Conservation (phyloP, 2,888 invertebrate species). For the Arctia plantaginis region DNA sequence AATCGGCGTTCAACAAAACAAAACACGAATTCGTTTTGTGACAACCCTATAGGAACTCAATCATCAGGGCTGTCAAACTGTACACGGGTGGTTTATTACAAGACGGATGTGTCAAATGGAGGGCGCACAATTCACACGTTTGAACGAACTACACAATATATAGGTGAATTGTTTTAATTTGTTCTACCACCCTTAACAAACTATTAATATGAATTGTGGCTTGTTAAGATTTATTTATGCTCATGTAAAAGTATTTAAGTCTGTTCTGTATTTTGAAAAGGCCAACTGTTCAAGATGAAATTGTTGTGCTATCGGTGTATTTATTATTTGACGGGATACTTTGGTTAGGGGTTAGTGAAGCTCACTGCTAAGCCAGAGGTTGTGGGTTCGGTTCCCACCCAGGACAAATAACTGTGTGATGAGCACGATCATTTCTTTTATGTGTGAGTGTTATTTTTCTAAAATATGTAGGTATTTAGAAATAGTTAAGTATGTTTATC, state of each 20-base stretch:
- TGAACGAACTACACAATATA: constrained; percentile 42
- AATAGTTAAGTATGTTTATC: no score
- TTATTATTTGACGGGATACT: no score
- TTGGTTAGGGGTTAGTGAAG: no score
- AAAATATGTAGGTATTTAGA: no score
- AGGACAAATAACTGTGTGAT: no score
- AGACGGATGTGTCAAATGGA: constrained; percentile 72
- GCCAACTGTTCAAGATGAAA: no score
- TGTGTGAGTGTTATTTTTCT: no score
- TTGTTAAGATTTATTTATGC: neutral
- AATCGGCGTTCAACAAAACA: neutral
- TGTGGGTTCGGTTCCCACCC: no score
- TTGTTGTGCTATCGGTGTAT: no score
- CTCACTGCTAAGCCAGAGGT: no score
- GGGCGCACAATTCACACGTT: constrained; percentile 68
- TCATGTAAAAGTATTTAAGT: neutral
- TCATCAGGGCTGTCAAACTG: constrained; percentile 58
- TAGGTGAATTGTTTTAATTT: constrained; percentile 24
- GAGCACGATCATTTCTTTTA: no score
- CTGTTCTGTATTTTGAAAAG: neutral
- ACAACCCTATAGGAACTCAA: constrained; percentile 52
- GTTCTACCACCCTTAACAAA: constrained; percentile 30
- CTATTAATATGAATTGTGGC: neutral
- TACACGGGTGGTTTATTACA: constrained; percentile 60
- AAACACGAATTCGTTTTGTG: constrained; percentile 13